Evolutionary conservation across 2,113 vertebrate species (phyloP), one percentile per base, ranked within the genome.

Genomic region (Pseudolaguvia tuberculata): DNA sequence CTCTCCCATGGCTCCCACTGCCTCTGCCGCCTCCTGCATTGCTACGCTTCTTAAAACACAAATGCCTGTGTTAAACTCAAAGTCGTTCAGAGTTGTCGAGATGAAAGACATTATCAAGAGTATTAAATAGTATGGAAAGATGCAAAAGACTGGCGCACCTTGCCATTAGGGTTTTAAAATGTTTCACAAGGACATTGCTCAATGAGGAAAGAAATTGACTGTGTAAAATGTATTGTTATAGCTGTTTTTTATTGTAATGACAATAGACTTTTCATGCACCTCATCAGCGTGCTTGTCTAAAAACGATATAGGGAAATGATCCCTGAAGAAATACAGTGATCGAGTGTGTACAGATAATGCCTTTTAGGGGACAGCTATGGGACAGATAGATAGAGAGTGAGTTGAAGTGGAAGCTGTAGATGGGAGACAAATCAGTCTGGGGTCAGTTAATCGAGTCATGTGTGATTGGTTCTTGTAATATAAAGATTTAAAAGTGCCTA

Each of bases 121-220:
- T 80, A 66, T 75, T 75, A 78, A 77, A 79, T 63, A 79, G 70
- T 73, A 31, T 2, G 52, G 62, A 72, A 50, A 77, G 80, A 75
- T 52, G 45, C 51, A 67, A 52, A 66, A 50, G 53, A 9, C 18
- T 66, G 58, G 79, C 18, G 65, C 20, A 20, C 77, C 57, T 86
- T 65, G 17, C 78, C 81, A 77, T 84, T 86, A 80, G 75, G 13
- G 42, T 72, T n/a, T 50, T 76, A 72, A 79, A 86, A 83, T 84
- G 84, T 87, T 88, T 85, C 75, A 81, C 57, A 83, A 84, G 87
- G 84, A 85, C 83, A 77, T 67, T 78, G 83, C 83, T 88, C 84
- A 83, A 89, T 86, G 82, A 81, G 80, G 80, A 83, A 83, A 88
- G 84, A 89, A 90, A 90, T 90, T 89, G 90, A 89, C 84, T 91